Conservation (phyloP, 1,140 invertebrate species). For the Drosophila fuyamai region DNA sequence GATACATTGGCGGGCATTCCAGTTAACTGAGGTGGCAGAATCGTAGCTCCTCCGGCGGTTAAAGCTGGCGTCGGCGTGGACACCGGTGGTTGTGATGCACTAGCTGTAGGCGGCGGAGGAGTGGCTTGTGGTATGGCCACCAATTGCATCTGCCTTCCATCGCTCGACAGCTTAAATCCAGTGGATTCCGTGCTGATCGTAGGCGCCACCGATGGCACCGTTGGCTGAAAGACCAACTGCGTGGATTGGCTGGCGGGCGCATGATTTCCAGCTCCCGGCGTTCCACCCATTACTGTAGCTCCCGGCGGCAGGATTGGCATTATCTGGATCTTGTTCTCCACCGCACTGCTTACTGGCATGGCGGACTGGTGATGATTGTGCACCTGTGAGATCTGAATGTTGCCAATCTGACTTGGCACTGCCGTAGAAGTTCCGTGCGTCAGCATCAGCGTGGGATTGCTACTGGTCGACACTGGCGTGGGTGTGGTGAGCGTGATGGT, state of each 20-base stretch:
- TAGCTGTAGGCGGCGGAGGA: conserved; percentile 17
- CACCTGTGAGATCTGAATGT: conserved; percentile 83
- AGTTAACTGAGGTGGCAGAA: conserved; percentile 70
- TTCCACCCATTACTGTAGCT: conserved; percentile 69
- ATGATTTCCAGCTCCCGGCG: conserved; percentile 25
- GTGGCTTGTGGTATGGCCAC: conserved; percentile 68
- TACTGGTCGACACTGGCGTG: conserved; percentile 19
- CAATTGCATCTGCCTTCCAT: conserved; percentile 77
- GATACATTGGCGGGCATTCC: conserved; percentile 77
- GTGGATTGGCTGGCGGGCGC: conserved; percentile 30
- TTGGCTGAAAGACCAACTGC: conserved; percentile 57
- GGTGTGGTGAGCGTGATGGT: conserved; percentile 55
- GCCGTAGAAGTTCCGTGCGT: conserved; percentile 58
- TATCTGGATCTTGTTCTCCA: conserved; percentile 84
- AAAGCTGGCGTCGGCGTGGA: conserved; percentile 22
- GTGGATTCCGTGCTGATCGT: conserved; percentile 36
- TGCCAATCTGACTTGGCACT: conserved; percentile 84
- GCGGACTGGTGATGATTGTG: conserved; percentile 57
- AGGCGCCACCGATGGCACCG: conserved; percentile 30
- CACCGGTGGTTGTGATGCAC: conserved; percentile 1
- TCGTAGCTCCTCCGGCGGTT: conserved; percentile 59
- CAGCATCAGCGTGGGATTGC: conserved; percentile 52
- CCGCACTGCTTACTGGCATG: conserved; percentile 60
- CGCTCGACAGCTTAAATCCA: conserved; percentile 62
- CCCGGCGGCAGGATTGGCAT: conserved; percentile 78